Base-by-base conservation (phyloP, 2,797 vertebrate genomes). In the Taenioides sp. region DNA sequence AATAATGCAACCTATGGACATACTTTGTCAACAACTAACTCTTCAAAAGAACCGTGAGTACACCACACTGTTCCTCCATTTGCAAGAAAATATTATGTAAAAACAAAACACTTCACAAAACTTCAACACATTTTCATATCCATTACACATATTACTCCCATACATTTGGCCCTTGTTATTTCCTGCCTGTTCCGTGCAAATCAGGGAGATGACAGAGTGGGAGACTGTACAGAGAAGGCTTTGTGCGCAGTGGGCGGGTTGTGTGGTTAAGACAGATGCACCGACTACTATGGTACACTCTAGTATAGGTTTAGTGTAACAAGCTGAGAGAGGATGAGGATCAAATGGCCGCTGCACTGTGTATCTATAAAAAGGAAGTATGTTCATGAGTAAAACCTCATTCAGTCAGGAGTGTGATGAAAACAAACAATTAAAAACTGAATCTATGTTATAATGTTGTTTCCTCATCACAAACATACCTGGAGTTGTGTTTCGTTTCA, bases 191-290 rank as follows among this genome's bases (percentile, higher is more conserved):
- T 87, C 66, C 63, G 47, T 55, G 73, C 66, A 64, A 73, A 59
- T 66, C 72, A 76, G 74, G 69, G 70, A 67, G 71, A 69, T 84
- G 78, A 16, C 59, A 81, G 67, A 9, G 40, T 61, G 68, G 77
- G 71, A 86, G 77, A 86, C 80, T 78, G 67, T 25, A 54, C 84
- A 84, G 77, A 81, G 78, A 74, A 80, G 75, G 78, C 37, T n/a
- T 73, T 81, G 80, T 78, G 80, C 20, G 84, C 78, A 83, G 87
- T 80, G 80, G 87, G 84, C 12, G 81, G 70, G 63, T 85, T 40
- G 77, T 86, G 83, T 75, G 4, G 71, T 76, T 54, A 49, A 40
- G 78, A 80, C 74, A 83, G 83, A 84, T 61, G 57, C 67, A 37
- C 61, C 70, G 80, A 87, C 81, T 62, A 87, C 82, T 62, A n/a